A percentile compares a stretch with the other conserved stretches of the same genome.
phyloP scores from a whole-genome alignment of 2,888 invertebrate species.

The Vanessa cardui region DNA sequence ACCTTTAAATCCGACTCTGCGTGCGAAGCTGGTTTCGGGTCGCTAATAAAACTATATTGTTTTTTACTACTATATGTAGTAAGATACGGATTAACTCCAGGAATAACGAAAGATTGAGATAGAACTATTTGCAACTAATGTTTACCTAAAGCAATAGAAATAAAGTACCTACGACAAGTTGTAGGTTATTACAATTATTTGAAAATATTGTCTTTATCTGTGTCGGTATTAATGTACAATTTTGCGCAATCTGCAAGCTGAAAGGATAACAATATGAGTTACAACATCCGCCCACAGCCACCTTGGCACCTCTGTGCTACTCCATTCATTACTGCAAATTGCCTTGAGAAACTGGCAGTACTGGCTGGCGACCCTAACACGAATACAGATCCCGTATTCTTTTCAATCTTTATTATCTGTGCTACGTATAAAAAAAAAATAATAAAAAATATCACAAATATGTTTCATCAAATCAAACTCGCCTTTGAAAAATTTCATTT shows the following conservation, averaged over 20 bases:
- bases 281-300: conserved; percentile 53
- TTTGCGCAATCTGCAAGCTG: conserved; percentile 34
- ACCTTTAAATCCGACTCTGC: too few relatives aligned
- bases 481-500: too few relatives aligned
- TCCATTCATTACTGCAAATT: conserved; percentile 40
- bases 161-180: too few relatives aligned
- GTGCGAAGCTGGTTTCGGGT: too few relatives aligned
- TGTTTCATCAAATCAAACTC: too few relatives aligned
- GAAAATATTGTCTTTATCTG: neutral
- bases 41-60: too few relatives aligned
- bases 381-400: conserved; percentile 10
- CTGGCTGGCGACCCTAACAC: conserved; percentile 34
- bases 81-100: too few relatives aligned
- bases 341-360: conserved; percentile 34
- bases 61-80: too few relatives aligned
- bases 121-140: too few relatives aligned
- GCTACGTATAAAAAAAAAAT: neutral
- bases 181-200: neutral
- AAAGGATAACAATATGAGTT: conserved; percentile 59
- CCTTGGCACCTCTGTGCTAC: conserved; percentile 40
- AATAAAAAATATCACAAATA: too few relatives aligned
- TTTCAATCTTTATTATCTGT: conserved; percentile 1
- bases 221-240: conserved; percentile 16
- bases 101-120: too few relatives aligned
- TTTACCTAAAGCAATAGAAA: too few relatives aligned